These are phyloP conservation scores for Chloroceryle aenea DNA, from an alignment of 2,113 vertebrate species.

Conservation along the genomic window DNA sequence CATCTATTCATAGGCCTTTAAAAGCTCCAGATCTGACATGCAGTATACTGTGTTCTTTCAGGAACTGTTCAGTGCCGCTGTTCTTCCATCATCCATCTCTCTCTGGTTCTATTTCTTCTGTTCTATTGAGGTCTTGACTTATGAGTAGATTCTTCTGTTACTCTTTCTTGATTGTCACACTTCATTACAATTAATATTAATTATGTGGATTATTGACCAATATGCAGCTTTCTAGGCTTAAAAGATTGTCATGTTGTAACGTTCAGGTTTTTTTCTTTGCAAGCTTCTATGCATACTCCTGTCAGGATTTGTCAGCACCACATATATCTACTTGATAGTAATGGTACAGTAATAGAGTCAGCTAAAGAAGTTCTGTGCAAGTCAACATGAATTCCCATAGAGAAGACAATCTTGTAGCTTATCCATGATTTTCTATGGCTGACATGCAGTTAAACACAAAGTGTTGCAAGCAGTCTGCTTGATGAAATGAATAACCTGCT, in stretches of 20 bases:
- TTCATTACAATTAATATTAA: constrained; percentile 56
- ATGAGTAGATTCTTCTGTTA: constrained; percentile 27
- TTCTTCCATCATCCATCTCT: constrained; percentile 34
- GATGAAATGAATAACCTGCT: constrained; percentile 55
- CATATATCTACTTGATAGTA: constrained; percentile 54
- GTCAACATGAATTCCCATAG: constrained; percentile 25
- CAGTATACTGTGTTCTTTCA: background rate
- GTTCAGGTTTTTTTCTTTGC: constrained; percentile 21
- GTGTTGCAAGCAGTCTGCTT: constrained; percentile 57
- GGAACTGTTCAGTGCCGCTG: constrained; percentile 31
- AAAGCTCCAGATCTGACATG: background rate
- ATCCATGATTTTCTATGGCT: constrained; percentile 39
- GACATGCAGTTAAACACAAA: constrained; percentile 40
- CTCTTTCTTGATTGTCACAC: constrained; percentile 16
- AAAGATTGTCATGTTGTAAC: background rate
- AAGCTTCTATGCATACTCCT: constrained; percentile 37
- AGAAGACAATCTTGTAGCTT: constrained; percentile 34
- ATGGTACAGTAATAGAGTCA: constrained; percentile 29
- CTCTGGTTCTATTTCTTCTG: background rate
- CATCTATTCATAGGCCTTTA: constrained; percentile 9
- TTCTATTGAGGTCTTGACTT: constrained; percentile 15
- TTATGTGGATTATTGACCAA: constrained; percentile 14
- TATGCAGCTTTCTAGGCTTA: constrained; percentile 1
- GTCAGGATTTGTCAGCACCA: constrained; percentile 61
- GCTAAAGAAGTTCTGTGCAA: constrained; percentile 35